Conservation (phyloP, 2,797 vertebrate genomes). For the Otolemur crassicaudatus region DNA sequence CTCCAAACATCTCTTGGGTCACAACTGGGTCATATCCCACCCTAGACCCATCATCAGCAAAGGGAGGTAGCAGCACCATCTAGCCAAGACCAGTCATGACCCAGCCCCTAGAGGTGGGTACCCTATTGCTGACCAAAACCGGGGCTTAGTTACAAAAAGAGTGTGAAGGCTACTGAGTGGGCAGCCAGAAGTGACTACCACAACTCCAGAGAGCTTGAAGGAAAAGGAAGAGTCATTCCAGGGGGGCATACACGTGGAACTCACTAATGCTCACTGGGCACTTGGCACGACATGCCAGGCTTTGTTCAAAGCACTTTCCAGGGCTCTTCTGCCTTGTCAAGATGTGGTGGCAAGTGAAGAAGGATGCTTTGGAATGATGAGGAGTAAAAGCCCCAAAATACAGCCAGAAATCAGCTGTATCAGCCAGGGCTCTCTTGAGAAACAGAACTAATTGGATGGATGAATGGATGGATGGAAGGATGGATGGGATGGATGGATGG, state of each 20-base stretch:
- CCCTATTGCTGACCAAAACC: too few relatives aligned
- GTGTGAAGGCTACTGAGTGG: too few relatives aligned
- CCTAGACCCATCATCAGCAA: not conserved
- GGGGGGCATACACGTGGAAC: not conserved
- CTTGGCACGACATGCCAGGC: rapidly evolving
- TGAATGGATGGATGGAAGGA: not conserved
- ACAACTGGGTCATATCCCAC: not conserved
- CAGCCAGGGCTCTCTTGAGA: not conserved
- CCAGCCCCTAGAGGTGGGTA: not conserved
- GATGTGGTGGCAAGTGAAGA: not conserved
- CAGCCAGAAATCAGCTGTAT: not conserved
- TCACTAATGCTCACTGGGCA: not conserved
- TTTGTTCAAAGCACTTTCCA: not conserved
- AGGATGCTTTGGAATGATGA: not conserved
- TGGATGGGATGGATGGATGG: not conserved
- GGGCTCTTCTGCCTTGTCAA: not conserved
- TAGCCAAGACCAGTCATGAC: not conserved
- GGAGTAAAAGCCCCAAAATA: not conserved
- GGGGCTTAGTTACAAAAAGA: not conserved
- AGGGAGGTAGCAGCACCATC: not conserved
- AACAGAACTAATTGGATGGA: not conserved
- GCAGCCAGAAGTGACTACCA: not conserved
- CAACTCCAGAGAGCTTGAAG: not conserved
- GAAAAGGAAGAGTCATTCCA: not conserved
- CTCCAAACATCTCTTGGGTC: not conserved